A percentile compares a stretch with the other conserved stretches of the same genome.
These are phyloP conservation scores for Epicauta chinensis DNA, from an alignment of 1,140 invertebrate species.

Conservation along the genomic window DNA sequence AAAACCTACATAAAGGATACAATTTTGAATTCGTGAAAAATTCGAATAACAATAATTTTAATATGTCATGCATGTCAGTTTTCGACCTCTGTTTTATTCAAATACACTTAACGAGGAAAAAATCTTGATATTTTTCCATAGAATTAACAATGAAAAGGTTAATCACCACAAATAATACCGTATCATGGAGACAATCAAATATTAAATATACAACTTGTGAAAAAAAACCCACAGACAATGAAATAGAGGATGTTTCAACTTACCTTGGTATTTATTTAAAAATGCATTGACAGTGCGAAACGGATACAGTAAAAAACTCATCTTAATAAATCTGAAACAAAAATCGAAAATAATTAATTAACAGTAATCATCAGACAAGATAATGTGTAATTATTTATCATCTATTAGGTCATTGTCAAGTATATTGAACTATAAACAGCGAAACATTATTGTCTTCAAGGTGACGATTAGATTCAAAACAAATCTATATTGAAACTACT, in stretches of 20 bases:
- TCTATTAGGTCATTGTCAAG: slow-evolving; percentile 13
- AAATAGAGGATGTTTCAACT: slow-evolving; percentile 31
- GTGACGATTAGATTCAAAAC: not conserved
- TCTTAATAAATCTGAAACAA: slow-evolving; percentile 44
- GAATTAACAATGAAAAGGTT: not conserved
- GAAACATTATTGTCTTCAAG: too few relatives aligned
- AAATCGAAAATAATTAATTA: slow-evolving; percentile 11
- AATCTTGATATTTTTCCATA: not conserved
- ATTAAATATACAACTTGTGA: too few relatives aligned
- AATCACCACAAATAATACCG: not conserved
- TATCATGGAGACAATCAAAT: slow-evolving; percentile 2
- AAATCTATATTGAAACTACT: not conserved
- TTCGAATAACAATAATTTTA: too few relatives aligned
- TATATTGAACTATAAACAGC: not conserved
- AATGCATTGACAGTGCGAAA: slow-evolving; percentile 46
- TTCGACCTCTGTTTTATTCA: not conserved
- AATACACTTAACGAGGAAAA: not conserved
- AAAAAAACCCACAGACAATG: too few relatives aligned
- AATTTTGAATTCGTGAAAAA: too few relatives aligned
- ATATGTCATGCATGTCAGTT: not conserved
- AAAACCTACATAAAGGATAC: too few relatives aligned
- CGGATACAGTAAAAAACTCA: slow-evolving; percentile 48
- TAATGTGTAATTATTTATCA: not conserved
- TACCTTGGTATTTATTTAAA: slow-evolving; percentile 50
- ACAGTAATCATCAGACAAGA: slow-evolving; percentile 4